Evolutionary conservation across 2,797 vertebrate species (phyloP).

Genomic region (Artibeus jamaicensis): DNA sequence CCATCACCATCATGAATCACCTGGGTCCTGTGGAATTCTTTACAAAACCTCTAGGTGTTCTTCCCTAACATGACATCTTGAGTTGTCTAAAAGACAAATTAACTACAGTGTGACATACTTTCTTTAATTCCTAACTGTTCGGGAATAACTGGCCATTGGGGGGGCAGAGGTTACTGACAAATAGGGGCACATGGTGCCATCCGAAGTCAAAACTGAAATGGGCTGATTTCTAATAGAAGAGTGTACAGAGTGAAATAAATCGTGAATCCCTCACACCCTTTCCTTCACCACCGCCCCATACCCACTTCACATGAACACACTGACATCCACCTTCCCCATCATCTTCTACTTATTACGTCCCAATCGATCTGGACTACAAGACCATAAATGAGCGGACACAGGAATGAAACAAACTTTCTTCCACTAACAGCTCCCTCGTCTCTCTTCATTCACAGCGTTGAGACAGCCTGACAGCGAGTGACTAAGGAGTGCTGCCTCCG

Average conservation of each 20-base stretch:
- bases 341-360: neutral
- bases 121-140: neutral
- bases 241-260: neutral
- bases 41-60: neutral
- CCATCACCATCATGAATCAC: neutral
- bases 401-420: neutral
- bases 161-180: neutral
- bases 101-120: neutral
- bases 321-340: neutral
- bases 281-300: neutral
- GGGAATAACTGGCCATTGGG: neutral
- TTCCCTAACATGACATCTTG: neutral
- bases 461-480: neutral
- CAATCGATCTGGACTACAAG: neutral
- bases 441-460: neutral
- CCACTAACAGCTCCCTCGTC: neutral
- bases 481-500: neutral
- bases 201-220: neutral
- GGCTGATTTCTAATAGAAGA: neutral
- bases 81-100: neutral
- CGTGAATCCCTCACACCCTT: neutral
- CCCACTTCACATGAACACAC: neutral
- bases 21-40: neutral
- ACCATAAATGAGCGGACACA: neutral
- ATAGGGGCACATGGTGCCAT: neutral